Evolutionary conservation across 2,113 vertebrate species (phyloP).

Genomic region (Aspiorhynchus laticeps): DNA sequence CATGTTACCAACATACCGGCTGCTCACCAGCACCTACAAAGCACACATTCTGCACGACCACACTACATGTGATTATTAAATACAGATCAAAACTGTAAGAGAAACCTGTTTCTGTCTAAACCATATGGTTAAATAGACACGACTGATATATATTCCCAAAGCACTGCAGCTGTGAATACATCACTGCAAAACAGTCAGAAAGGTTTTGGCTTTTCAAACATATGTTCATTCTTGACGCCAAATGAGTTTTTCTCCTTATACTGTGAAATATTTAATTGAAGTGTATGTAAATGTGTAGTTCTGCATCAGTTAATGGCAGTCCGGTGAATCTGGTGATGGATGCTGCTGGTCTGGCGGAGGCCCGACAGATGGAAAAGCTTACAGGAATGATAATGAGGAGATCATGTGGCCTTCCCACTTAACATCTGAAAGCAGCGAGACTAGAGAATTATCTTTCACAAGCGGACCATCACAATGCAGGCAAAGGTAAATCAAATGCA

Average conservation of each 20-base stretch:
- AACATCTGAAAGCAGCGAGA: slow-evolving; percentile 38
- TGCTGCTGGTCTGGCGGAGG: neutral
- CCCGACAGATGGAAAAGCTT: slow-evolving; percentile 50
- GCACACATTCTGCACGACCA: too few species aligned
- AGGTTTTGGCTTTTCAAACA: neutral
- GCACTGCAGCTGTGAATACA: neutral
- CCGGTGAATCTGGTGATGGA: neutral
- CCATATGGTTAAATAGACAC: neutral
- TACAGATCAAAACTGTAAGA: neutral
- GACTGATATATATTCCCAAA: neutral
- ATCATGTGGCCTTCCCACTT: slow-evolving; percentile 45
- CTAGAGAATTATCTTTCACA: slow-evolving; percentile 58
- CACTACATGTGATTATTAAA: too few species aligned
- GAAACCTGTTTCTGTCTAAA: neutral
- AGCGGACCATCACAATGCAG: slow-evolving; percentile 72
- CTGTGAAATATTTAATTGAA: neutral
- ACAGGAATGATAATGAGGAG: slow-evolving; percentile 48
- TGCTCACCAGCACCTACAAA: too few species aligned
- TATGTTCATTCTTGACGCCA: neutral
- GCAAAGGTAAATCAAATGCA: neutral
- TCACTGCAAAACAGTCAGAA: neutral
- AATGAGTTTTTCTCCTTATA: neutral
- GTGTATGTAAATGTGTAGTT: neutral
- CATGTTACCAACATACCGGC: too few species aligned
- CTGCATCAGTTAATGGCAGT: neutral